Percentiles rank a stretch among this genome's conserved stretches.
phyloP scores from a whole-genome alignment of 2,113 vertebrate genomes.

The Rhynchopsitta pachyrhyncha region DNA sequence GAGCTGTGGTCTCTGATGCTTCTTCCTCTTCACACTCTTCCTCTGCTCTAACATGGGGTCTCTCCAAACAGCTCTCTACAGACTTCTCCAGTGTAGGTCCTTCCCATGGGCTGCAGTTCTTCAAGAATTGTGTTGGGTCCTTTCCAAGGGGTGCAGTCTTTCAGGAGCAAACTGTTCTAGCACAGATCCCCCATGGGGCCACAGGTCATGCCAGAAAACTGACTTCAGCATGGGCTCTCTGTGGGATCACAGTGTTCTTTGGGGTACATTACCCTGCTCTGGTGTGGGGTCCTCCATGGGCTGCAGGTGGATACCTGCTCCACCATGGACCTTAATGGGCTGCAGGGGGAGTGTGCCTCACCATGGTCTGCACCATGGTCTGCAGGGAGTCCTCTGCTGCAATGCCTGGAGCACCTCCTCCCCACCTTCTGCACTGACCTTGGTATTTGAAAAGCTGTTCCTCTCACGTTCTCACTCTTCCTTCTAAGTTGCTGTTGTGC shows the following conservation, averaged over 20 bases:
- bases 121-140: background rate
- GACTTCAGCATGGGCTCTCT: accelerated
- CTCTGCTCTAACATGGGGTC: background rate
- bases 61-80: background rate
- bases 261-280: background rate
- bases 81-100: background rate
- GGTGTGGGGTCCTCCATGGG: accelerated
- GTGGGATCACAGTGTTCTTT: background rate
- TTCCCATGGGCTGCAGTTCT: background rate
- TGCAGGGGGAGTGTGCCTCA: background rate
- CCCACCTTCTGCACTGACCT: background rate
- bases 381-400: background rate
- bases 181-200: accelerated
- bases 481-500: background rate
- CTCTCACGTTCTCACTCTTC: background rate
- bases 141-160: background rate
- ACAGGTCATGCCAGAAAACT: background rate
- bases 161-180: background rate
- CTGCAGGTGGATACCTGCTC: background rate
- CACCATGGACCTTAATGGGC: background rate
- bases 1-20: background rate
- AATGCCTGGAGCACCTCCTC: accelerated
- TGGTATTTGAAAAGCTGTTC: background rate
- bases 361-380: accelerated
- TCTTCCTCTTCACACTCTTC: background rate